These are phyloP conservation scores for Aptenodytes patagonicus DNA, from an alignment of 2,113 vertebrate genomes.

Conservation along the genomic window DNA sequence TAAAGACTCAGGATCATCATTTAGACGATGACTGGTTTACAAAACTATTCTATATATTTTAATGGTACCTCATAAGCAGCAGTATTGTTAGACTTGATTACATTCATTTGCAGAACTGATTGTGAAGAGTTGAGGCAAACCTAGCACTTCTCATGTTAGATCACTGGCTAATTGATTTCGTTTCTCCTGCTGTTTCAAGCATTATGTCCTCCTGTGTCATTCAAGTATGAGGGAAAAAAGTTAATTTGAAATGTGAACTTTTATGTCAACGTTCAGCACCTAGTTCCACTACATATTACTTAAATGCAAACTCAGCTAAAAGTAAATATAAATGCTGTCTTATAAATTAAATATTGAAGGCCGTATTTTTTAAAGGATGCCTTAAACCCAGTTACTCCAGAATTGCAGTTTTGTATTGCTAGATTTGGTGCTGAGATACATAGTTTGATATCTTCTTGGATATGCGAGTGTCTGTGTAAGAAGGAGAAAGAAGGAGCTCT, in stretches of 20 bases:
- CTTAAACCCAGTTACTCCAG: background rate
- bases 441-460: background rate
- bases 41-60: background rate
- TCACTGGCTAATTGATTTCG: background rate
- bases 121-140: background rate
- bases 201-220: background rate
- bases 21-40: background rate
- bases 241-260: background rate
- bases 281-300: background rate
- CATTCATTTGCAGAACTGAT: background rate
- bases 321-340: background rate
- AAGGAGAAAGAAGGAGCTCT: background rate
- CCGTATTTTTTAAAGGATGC: background rate
- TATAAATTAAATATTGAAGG: background rate
- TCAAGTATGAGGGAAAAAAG: background rate
- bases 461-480: background rate
- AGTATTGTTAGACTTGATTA: background rate
- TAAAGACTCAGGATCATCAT: background rate
- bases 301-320: background rate
- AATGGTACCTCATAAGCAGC: background rate
- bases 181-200: background rate
- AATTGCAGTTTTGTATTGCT: background rate
- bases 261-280: background rate
- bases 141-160: background rate
- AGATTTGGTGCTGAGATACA: background rate